Evolutionary conservation across 2,888 invertebrate genomes (phyloP).

Genomic region (Drosophila nr. perissopoda): DNA sequence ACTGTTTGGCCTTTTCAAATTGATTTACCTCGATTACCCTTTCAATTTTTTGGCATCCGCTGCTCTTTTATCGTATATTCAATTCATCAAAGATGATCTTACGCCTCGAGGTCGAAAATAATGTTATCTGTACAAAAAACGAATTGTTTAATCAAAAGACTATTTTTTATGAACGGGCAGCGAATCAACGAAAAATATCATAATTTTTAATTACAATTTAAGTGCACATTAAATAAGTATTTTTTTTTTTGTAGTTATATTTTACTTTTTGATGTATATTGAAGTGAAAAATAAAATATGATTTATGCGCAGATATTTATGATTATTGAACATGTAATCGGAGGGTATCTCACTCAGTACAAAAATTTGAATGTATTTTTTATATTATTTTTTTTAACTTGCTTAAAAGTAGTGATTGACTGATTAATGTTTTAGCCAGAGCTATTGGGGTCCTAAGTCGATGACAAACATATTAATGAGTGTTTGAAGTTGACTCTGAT

Average conservation of each 20-base stretch:
- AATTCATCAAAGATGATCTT: not conserved
- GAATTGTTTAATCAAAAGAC: not conserved
- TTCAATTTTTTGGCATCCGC: constrained; percentile 3
- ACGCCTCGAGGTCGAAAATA: not conserved
- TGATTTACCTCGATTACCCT: constrained; percentile 17
- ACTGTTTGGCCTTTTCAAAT: constrained; percentile 35
- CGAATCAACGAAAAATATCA: not conserved
- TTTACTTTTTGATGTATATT: not conserved
- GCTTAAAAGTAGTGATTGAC: not conserved
- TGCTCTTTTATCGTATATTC: not conserved
- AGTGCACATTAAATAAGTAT: no score
- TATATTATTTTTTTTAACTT: not conserved
- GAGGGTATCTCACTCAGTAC: not conserved
- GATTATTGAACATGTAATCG: not conserved
- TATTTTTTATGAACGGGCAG: not conserved
- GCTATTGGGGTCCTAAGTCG: not conserved
- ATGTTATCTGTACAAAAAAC: not conserved
- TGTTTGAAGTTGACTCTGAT: not conserved
- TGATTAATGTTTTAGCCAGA: not conserved
- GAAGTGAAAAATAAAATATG: not conserved
- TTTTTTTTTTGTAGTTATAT: no score
- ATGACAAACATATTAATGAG: not conserved
- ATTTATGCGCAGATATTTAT: not conserved
- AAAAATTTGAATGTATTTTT: not conserved
- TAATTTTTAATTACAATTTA: not conserved